Evolutionary conservation across 2,797 vertebrate genomes (phyloP), one percentile per base, ranked within the genome.

Genomic region (Poecilia wingei): DNA sequence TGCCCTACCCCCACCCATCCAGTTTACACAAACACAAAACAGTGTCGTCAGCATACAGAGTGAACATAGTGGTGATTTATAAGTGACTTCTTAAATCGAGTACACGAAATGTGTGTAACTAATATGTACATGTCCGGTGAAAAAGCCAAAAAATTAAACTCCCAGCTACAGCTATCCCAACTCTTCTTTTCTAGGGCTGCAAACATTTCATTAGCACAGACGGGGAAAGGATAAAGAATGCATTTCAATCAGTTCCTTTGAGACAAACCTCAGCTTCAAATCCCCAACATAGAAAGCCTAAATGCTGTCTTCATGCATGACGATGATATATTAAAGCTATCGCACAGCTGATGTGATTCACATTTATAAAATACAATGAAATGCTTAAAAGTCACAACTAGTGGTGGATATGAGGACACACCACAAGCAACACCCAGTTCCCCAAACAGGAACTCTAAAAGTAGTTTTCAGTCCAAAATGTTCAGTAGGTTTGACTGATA

Each of bases 31-130:
- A 91, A 93, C 87, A 92, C 85, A 90, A 83, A 92, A 91, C 91
- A 90, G 87, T 90, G 86, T 93, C 87, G 84, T 92, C 89, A 85
- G 86, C 88, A 84, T 92, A 93, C 91, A 93, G 91, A 93, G 87
- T 92, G 80, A 91, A 92, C 85, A 87, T 71, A 84, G 90, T 91
- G 90, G 89, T 86, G 53, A 83, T 74, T 91, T 75, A 77, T 90
- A 84, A 79, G 74, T 81, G 79, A 80, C 70, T 76, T 84, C 74
- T 76, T 72, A 74, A 81, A 87, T 81, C 87, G 16, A 88, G 90
- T 73, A 84, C 79, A 82, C 75, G 72, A 78, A 83, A 86, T 73
- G 59, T 80, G 77, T 70, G 20, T 28, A 82, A 41, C 76, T 43
- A 55, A 45, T 66, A 8, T 71, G 64, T 82, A 85, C 66, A 74